Evolutionary conservation across 2,888 invertebrate species (phyloP).

Genomic region (Orgyia antiqua): DNA sequence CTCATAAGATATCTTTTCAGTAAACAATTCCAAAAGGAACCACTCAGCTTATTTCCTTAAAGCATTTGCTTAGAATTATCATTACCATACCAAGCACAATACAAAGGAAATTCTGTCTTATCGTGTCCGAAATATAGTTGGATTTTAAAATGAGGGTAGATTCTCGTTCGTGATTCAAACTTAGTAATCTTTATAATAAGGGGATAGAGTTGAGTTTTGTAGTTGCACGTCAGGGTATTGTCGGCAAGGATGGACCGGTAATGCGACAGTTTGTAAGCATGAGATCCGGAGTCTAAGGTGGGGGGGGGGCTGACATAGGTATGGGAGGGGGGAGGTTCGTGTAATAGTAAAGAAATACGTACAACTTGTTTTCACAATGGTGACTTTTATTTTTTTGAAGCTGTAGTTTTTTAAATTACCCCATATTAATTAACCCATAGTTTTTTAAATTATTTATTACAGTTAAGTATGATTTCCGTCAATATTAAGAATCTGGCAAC

Average conservation of each 20-base stretch:
- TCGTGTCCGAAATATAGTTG: slow-evolving; percentile 37
- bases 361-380: slow-evolving; percentile 59
- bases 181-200: slow-evolving; percentile 23
- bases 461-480: too few relatives aligned
- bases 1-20: slow-evolving; percentile 33
- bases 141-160: slow-evolving; percentile 32
- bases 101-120: slow-evolving; percentile 35
- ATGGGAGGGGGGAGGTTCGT: slow-evolving; percentile 25
- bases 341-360: slow-evolving; percentile 65
- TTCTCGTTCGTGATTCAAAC: slow-evolving; percentile 15
- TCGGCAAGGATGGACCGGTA: slow-evolving; percentile 63
- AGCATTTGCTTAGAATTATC: slow-evolving; percentile 70
- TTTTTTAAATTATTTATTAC: too few relatives aligned
- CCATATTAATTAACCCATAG: too few relatives aligned
- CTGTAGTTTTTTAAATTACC: slow-evolving; percentile 54
- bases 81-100: slow-evolving; percentile 43
- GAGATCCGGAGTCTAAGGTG: slow-evolving; percentile 56
- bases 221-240: slow-evolving; percentile 40
- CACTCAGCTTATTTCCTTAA: slow-evolving; percentile 57
- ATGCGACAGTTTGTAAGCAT: slow-evolving; percentile 78
- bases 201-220: slow-evolving; percentile 41
- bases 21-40: slow-evolving; percentile 50
- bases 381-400: slow-evolving; percentile 57
- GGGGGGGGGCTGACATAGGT: slow-evolving; percentile 18
- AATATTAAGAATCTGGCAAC: too few relatives aligned